These are phyloP conservation scores for Tanytarsus gracilentus DNA, from an alignment of 2,888 invertebrate species.

Conservation along the genomic window DNA sequence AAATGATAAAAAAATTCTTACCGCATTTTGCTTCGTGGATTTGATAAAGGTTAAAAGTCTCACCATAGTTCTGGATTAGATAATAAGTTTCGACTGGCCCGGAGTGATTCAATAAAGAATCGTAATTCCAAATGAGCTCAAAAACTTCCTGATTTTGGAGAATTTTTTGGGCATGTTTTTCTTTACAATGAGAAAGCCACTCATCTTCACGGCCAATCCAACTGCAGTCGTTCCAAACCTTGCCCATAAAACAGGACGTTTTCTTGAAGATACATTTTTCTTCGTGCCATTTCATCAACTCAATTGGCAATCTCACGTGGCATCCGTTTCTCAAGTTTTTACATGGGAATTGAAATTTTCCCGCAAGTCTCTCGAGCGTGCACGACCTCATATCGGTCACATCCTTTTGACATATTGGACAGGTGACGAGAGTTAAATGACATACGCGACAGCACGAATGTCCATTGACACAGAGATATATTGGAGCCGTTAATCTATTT, in stretches of 20 bases:
- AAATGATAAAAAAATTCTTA: background rate
- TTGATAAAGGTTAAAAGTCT: slow-evolving; percentile 43
- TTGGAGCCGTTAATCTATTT: slow-evolving; percentile 40
- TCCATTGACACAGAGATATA: slow-evolving; percentile 39
- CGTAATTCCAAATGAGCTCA: slow-evolving; percentile 35
- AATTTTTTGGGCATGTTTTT: slow-evolving; percentile 47
- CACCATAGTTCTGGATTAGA: slow-evolving; percentile 39
- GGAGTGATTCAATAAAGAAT: slow-evolving; percentile 29
- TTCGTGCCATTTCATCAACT: slow-evolving; percentile 48
- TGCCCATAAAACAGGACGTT: slow-evolving; percentile 43
- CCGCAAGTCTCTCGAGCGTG: slow-evolving; percentile 51
- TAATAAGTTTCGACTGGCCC: slow-evolving; percentile 40
- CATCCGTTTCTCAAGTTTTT: slow-evolving; percentile 47
- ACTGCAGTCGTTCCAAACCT: slow-evolving; percentile 46
- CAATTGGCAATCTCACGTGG: slow-evolving; percentile 47
- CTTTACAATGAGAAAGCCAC: slow-evolving; percentile 54
- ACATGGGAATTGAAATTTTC: slow-evolving; percentile 52
- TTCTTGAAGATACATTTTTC: slow-evolving; percentile 41
- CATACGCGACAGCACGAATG: slow-evolving; percentile 42
- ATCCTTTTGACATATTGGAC: slow-evolving; percentile 44
- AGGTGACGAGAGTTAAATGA: slow-evolving; percentile 18
- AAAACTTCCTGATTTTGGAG: slow-evolving; percentile 33
- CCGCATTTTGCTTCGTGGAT: slow-evolving; percentile 35
- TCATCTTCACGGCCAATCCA: slow-evolving; percentile 53
- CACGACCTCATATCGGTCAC: slow-evolving; percentile 48